Conservation (phyloP, 2,888 invertebrate genomes). For the Sphaeridia pumilis region DNA sequence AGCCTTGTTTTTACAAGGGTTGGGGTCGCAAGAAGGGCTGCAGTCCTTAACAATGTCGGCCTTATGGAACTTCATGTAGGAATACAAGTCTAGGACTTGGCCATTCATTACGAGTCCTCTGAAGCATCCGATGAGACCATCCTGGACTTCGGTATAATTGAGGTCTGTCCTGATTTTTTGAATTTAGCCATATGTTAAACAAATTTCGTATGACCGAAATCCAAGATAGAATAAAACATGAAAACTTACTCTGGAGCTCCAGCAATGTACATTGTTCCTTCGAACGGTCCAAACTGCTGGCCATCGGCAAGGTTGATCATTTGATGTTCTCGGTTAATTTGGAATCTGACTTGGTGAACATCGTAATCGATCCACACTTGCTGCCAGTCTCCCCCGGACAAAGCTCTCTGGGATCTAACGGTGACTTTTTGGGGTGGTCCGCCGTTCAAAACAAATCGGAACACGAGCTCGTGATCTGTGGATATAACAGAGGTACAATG, state of each 20-base stretch:
- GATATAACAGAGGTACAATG: constrained; percentile 23
- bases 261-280: constrained; percentile 86
- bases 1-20: constrained; percentile 84
- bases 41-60: constrained; percentile 88
- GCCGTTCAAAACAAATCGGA: constrained; percentile 78
- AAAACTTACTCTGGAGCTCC: constrained; percentile 75
- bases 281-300: constrained; percentile 83
- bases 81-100: constrained; percentile 78
- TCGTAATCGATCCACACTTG: constrained; percentile 88
- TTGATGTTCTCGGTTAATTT: constrained; percentile 79
- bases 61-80: constrained; percentile 81
- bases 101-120: constrained; percentile 84
- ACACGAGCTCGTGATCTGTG: constrained; percentile 73
- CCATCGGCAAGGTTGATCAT: constrained; percentile 74
- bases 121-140: constrained; percentile 87
- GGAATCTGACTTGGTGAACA: constrained; percentile 81
- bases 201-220: not conserved
- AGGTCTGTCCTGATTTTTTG: constrained; percentile 55
- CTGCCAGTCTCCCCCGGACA: constrained; percentile 92
- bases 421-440: constrained; percentile 68
- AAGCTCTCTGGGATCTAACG: constrained; percentile 64
- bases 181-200: not conserved
- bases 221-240: not conserved
- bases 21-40: constrained; percentile 85
- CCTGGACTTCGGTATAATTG: constrained; percentile 61